Evolutionary conservation across 2,888 invertebrate genomes (phyloP).

Genomic region (Dynastes hyllus): DNA sequence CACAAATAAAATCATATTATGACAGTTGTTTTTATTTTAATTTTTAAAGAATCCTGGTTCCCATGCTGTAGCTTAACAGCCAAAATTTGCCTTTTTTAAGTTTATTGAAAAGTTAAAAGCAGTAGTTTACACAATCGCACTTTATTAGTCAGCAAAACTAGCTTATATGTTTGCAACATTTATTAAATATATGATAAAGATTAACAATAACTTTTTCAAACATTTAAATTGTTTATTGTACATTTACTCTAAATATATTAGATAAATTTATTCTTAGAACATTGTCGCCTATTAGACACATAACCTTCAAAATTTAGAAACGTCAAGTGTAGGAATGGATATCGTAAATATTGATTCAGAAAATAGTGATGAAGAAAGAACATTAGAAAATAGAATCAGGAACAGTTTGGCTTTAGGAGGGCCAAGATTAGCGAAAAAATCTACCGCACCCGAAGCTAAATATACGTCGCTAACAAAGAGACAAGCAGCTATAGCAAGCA

Average conservation of each 20-base stretch:
- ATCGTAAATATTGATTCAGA: slow-evolving; percentile 51
- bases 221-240: no score
- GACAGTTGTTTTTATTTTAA: slow-evolving; percentile 10
- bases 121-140: no score
- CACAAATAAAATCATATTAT: slow-evolving; percentile 41
- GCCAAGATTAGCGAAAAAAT: slow-evolving; percentile 57
- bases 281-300: not conserved
- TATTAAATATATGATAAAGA: not conserved
- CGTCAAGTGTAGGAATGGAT: slow-evolving; percentile 1
- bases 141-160: no score
- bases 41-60: not conserved
- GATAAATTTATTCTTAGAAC: not conserved
- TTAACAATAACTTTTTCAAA: not conserved
- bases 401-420: slow-evolving; percentile 43
- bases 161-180: not conserved
- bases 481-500: slow-evolving; percentile 56
- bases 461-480: slow-evolving; percentile 51
- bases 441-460: slow-evolving; percentile 52
- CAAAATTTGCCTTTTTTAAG: no score
- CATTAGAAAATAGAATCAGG: slow-evolving; percentile 28
- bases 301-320: slow-evolving; percentile 27
- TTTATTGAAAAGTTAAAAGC: no score
- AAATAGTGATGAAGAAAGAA: slow-evolving; percentile 42
- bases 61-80: no score
- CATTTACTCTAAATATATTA: not conserved